Percentiles rank a stretch among this genome's conserved stretches.
phyloP scores from a whole-genome alignment of 2,113 vertebrate species.

The Dicentrarchus labrax region DNA sequence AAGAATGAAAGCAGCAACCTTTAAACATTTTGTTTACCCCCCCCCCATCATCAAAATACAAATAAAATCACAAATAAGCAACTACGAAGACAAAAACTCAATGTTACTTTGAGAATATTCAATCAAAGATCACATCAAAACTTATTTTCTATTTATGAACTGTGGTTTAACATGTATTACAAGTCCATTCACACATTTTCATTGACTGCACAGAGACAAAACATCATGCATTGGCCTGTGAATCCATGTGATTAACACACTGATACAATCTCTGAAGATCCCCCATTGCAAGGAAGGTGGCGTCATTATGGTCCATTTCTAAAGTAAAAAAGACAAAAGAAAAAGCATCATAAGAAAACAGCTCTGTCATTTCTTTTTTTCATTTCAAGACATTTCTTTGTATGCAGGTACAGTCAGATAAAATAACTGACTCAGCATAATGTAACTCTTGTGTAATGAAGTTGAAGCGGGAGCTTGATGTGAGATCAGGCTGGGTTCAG shows the following conservation, averaged over 20 bases:
- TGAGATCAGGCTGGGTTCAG: slow-evolving; percentile 43
- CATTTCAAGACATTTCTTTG: neutral
- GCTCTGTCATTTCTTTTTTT: too few relatives aligned
- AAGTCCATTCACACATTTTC: neutral
- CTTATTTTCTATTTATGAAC: neutral
- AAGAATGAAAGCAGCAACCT: neutral
- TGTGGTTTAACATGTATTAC: too few relatives aligned
- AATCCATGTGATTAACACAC: slow-evolving; percentile 8
- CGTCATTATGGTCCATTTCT: slow-evolving; percentile 2
- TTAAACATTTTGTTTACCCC: neutral
- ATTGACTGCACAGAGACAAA: neutral
- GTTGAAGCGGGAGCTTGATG: slow-evolving; percentile 19
- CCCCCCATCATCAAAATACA: neutral
- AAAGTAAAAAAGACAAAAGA: neutral
- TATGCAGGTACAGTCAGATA: neutral
- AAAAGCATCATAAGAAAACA: neutral
- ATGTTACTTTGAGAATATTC: neutral
- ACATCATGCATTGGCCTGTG: too few relatives aligned
- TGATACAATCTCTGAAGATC: neutral
- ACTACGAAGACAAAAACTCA: neutral
- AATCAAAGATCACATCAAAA: neutral
- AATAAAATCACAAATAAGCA: neutral
- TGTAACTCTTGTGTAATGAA: slow-evolving; percentile 43
- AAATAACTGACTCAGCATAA: slow-evolving; percentile 63
- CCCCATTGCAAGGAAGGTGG: neutral